Percentiles rank a stretch among this genome's conserved stretches.
phyloP scores from a whole-genome alignment of 2,888 invertebrate species.

The Diaprepes abbreviatus region DNA sequence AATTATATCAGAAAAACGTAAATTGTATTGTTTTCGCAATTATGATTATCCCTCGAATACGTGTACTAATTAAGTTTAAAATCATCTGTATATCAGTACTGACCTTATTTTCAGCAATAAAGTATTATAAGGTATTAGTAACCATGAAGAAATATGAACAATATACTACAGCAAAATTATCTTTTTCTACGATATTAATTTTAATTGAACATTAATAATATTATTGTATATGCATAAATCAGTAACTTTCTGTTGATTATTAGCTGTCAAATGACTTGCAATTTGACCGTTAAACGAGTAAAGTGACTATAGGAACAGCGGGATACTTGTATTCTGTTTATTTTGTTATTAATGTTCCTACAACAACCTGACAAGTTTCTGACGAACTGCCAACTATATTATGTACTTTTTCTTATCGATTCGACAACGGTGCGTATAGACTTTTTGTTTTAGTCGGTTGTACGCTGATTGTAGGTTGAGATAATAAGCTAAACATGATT shows the following conservation, averaged over 20 bases:
- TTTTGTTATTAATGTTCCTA: slow-evolving; percentile 48
- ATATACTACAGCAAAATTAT: background rate
- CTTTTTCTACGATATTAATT: slow-evolving; percentile 3
- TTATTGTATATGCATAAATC: slow-evolving; percentile 14
- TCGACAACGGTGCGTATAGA: slow-evolving; percentile 16
- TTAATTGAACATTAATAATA: slow-evolving; percentile 18
- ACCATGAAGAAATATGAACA: background rate
- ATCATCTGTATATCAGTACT: too few relatives aligned
- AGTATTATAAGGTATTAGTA: too few relatives aligned
- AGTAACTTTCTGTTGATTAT: slow-evolving; percentile 42
- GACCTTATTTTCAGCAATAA: too few relatives aligned
- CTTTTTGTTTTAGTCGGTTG: slow-evolving; percentile 17
- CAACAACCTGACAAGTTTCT: slow-evolving; percentile 33
- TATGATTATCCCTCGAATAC: too few relatives aligned
- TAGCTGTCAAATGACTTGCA: slow-evolving; percentile 52
- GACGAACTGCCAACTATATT: slow-evolving; percentile 39
- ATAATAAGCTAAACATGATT: slow-evolving; percentile 6
- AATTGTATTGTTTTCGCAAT: too few relatives aligned
- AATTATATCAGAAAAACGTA: too few relatives aligned
- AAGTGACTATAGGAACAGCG: slow-evolving; percentile 41
- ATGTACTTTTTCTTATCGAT: slow-evolving; percentile 10
- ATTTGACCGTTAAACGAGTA: slow-evolving; percentile 34
- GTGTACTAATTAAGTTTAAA: too few relatives aligned
- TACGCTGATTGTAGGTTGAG: background rate
- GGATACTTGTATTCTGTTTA: slow-evolving; percentile 41